These are phyloP conservation scores for Hydrocynus forskahlii DNA, from an alignment of 2,797 vertebrate genomes.

Conservation along the genomic window DNA sequence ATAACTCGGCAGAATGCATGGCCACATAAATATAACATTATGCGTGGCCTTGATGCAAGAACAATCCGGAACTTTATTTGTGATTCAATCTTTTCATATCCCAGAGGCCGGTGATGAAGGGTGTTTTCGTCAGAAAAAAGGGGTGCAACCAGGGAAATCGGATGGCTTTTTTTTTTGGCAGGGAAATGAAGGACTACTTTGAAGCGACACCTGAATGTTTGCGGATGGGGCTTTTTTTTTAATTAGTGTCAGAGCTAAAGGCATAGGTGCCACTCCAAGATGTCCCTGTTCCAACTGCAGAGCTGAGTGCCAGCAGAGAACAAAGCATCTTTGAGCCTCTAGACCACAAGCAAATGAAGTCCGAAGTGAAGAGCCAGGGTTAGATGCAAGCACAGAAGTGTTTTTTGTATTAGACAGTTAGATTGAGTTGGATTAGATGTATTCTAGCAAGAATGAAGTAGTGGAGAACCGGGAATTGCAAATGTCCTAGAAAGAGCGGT, in stretches of 20 bases:
- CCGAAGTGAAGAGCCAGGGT: not conserved
- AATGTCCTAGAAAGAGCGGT: not conserved
- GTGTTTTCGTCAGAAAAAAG: constrained; percentile 6
- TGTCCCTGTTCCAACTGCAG: constrained; percentile 12
- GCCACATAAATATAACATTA: constrained; percentile 7
- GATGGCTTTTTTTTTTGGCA: constrained; percentile 28
- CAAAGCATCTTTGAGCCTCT: constrained; percentile 6
- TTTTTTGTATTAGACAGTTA: not conserved
- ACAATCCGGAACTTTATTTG: not conserved
- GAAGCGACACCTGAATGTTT: constrained; percentile 26
- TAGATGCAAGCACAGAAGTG: not conserved
- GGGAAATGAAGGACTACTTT: constrained; percentile 21
- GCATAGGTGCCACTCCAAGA: constrained; percentile 12
- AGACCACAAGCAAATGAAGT: constrained; percentile 16
- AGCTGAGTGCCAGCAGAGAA: constrained; percentile 10
- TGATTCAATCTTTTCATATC: constrained; percentile 10
- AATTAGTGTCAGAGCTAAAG: constrained; percentile 46
- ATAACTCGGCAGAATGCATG: not conserved
- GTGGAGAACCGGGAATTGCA: not conserved
- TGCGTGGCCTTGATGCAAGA: constrained; percentile 27
- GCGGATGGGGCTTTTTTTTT: constrained; percentile 44
- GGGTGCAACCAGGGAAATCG: constrained; percentile 10
- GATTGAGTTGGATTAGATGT: not conserved
- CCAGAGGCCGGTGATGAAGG: not conserved
- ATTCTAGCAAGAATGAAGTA: not conserved